Evolutionary conservation across 2,797 vertebrate species (phyloP).

Genomic region (Dicrostonyx torquatus): DNA sequence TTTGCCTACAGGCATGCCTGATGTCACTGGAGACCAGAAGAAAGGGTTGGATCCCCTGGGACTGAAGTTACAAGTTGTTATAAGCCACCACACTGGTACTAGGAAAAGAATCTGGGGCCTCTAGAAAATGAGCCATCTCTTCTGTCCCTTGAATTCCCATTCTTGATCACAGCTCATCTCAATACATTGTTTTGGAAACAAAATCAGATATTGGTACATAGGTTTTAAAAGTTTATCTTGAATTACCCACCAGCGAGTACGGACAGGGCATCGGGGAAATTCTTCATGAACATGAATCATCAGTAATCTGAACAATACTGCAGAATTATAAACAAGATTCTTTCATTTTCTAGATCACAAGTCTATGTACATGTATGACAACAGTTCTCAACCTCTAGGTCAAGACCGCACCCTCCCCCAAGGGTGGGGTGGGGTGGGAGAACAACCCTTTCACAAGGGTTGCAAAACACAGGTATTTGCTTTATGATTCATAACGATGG

Average conservation of each 20-base stretch:
- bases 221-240: slow-evolving; percentile 18
- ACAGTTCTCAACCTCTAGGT: not conserved
- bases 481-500: not conserved
- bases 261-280: not conserved
- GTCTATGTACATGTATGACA: not conserved
- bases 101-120: not conserved
- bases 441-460: not conserved
- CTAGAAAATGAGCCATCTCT: not conserved
- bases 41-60: not conserved
- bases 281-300: slow-evolving; percentile 25
- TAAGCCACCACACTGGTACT: not conserved
- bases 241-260: not conserved
- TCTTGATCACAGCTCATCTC: not conserved
- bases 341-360: slow-evolving; percentile 49
- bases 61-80: not conserved
- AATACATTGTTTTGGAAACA: slow-evolving; percentile 35
- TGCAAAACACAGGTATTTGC: not conserved
- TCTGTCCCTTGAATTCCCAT: not conserved
- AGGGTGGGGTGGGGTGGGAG: too few species aligned
- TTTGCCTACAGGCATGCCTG: not conserved
- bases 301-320: slow-evolving; percentile 2
- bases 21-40: not conserved
- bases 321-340: slow-evolving; percentile 14
- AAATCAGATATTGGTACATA: slow-evolving; percentile 10
- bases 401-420: fast-evolving